A percentile compares a stretch with the other conserved stretches of the same genome.
Evolutionary conservation across 2,888 invertebrate species (phyloP).

Genomic region (Bembecia ichneumoniformis): DNA sequence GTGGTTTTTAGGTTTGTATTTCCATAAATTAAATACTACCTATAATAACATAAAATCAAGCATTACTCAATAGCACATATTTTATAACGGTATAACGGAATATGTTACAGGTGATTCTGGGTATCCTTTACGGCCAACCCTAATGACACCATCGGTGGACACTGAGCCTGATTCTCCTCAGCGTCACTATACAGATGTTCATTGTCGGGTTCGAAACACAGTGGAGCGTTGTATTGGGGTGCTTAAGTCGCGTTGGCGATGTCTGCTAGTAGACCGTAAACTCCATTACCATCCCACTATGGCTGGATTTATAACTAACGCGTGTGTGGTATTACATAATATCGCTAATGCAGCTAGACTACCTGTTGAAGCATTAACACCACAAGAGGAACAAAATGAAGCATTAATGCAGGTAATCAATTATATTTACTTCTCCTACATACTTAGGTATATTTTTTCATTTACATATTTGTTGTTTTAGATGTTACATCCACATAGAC

Average conservation of each 20-base stretch:
- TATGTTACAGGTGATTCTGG: conserved; percentile 19
- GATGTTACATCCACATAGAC: too few relatives aligned
- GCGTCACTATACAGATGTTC: conserved; percentile 11
- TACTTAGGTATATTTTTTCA: too few relatives aligned
- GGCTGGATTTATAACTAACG: conserved; percentile 18
- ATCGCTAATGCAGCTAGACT: conserved; percentile 9
- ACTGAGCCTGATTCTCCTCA: conserved; percentile 9
- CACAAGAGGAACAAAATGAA: neutral
- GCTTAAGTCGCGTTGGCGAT: conserved; percentile 19
- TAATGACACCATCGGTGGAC: conserved; percentile 17
- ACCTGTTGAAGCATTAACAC: neutral
- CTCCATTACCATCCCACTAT: conserved; percentile 17
- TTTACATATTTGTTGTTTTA: too few relatives aligned
- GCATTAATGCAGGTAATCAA: too few relatives aligned
- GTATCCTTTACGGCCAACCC: conserved; percentile 17
- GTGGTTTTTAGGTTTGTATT: conserved; percentile 14
- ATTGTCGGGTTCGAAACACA: conserved; percentile 10
- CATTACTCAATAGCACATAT: too few relatives aligned
- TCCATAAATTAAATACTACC: neutral
- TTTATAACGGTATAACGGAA: too few relatives aligned
- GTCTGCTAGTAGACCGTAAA: conserved; percentile 14
- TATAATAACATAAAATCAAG: neutral
- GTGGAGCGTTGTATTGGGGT: conserved; percentile 16
- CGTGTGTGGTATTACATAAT: conserved; percentile 20
- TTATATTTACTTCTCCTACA: too few relatives aligned